Evolutionary conservation across 2,797 vertebrate genomes (phyloP).

Genomic region (Anabacerthia variegaticeps): DNA sequence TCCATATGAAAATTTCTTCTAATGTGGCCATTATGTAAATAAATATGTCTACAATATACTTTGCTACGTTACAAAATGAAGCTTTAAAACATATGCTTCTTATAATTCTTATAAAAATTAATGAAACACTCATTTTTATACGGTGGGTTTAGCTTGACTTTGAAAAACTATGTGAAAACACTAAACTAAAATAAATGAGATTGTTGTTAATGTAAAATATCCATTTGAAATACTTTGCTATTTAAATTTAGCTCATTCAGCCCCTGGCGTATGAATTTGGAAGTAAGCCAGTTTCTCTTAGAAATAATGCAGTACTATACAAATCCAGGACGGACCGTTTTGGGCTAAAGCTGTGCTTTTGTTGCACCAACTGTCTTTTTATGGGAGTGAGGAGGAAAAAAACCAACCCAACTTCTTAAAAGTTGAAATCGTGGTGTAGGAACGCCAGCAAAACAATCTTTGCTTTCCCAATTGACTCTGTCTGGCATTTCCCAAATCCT

Average conservation of each 20-base stretch:
- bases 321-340: background rate
- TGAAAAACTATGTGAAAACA: slow-evolving; percentile 48
- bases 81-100: slow-evolving; percentile 60
- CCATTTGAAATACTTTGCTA: background rate
- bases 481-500: background rate
- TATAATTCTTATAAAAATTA: slow-evolving; percentile 64
- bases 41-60: slow-evolving; percentile 50
- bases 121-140: slow-evolving; percentile 56
- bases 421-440: background rate
- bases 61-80: slow-evolving; percentile 29
- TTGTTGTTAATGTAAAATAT: slow-evolving; percentile 44
- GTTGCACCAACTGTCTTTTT: background rate
- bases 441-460: background rate
- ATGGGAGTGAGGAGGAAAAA: background rate
- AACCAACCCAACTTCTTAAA: background rate
- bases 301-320: background rate
- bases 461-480: background rate
- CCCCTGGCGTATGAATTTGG: background rate
- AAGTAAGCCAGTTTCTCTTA: background rate
- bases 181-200: slow-evolving; percentile 4
- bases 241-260: slow-evolving; percentile 25
- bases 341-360: background rate
- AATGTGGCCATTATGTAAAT: slow-evolving; percentile 55
- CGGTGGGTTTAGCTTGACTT: background rate
- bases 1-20: slow-evolving; percentile 43